Percentiles rank a stretch among this genome's conserved stretches.
Evolutionary conservation across 2,797 vertebrate species (phyloP).

Genomic region (Menidia menidia): DNA sequence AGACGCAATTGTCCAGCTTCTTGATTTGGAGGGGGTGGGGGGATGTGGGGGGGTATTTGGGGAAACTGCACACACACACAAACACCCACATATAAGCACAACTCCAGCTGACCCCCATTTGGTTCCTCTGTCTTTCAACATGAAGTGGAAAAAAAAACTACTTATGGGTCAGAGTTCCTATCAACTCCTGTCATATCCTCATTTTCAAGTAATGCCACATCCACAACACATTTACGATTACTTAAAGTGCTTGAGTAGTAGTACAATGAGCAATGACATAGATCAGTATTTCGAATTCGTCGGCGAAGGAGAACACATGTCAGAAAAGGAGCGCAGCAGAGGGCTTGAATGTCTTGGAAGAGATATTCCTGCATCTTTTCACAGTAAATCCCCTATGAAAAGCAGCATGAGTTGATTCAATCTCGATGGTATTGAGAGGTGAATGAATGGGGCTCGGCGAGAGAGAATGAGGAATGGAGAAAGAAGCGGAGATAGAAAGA

Average conservation of each 20-base stretch:
- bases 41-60: conserved; percentile 6
- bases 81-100: conserved; percentile 44
- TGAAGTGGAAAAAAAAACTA: conserved; percentile 59
- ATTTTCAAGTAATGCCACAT: conserved; percentile 32
- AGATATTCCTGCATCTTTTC: conserved; percentile 66
- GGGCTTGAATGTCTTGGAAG: conserved; percentile 52
- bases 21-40: conserved; percentile 47
- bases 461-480: conserved; percentile 45
- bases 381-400: conserved; percentile 67
- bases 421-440: conserved; percentile 64
- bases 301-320: conserved; percentile 43
- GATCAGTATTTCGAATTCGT: conserved; percentile 8
- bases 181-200: conserved; percentile 52
- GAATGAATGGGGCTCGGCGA: conserved; percentile 57
- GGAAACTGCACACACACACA: conserved; percentile 27
- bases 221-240: conserved; percentile 18
- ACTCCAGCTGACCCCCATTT: conserved; percentile 64
- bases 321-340: conserved; percentile 35
- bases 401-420: conserved; percentile 67
- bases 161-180: conserved; percentile 66
- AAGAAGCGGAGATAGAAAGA: conserved; percentile 53
- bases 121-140: conserved; percentile 57
- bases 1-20: conserved; percentile 74
- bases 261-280: conserved; percentile 1
- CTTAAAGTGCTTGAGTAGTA: conserved; percentile 9